Base-by-base conservation (phyloP, 2,113 vertebrate genomes). In the Gymnorhina tibicen region DNA sequence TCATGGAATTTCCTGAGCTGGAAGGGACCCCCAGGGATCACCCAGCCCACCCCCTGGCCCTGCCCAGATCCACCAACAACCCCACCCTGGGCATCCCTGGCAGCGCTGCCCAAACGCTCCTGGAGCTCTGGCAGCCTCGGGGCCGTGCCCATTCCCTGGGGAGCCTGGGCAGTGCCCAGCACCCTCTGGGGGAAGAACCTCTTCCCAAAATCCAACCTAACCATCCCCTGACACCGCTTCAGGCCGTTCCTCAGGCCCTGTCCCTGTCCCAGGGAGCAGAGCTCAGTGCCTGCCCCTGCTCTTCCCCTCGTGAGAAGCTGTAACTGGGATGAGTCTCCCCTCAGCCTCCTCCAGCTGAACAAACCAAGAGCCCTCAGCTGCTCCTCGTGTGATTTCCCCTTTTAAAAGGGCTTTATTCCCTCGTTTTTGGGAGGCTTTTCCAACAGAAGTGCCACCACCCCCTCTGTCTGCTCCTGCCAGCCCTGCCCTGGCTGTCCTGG, bases 351-450 rank as follows among this genome's bases (percentile, higher is more conserved):
- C 78, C 78, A 67, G 27, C 13, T 16, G 21, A 21, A 47, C 27
- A 56, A 9, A 16, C n/a, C 49, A 16, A 58, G 77, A 16, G n/a
- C 52, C 77, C 22, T 47, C 63, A 39, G n/a, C 42, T 27, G 14
- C 42, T 68, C 52, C 78, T 67, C 2, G 3, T 7, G 10, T 16
- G 41, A 13, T 5, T 56, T 23, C 16, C 13, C 17, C 49, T 78
- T 30, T 69, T 7, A 49, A 55, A 44, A 33, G 4, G 7, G 4
- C 10, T 89, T 82, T 79, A 21, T 5, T 75, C 16, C 41, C 37
- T 41, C 0, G 0, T 16, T 30, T 18, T 18, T 6, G 23, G 9
- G 10, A 63, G 49, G 18, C 6, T 84, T 87, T 52, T 33, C 42
- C 27, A 58, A 11, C 24, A 33, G 27, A 47, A 58, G 7, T 28